A percentile compares a stretch with the other conserved stretches of the same genome.
These are phyloP conservation scores for Drosophila equinoxialis DNA, from an alignment of 1,140 invertebrate genomes.

Conservation along the genomic window DNA sequence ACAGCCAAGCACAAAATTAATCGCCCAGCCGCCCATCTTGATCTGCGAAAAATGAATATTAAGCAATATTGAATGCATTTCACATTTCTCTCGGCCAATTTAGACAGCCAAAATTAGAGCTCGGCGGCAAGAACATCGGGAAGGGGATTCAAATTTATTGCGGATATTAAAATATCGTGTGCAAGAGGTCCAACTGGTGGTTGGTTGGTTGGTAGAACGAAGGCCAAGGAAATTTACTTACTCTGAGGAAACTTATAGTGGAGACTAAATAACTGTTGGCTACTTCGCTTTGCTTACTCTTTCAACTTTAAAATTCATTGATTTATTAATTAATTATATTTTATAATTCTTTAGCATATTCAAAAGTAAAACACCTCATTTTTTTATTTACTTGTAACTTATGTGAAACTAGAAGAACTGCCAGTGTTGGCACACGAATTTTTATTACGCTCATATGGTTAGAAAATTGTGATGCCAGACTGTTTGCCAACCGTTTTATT, in stretches of 20 bases:
- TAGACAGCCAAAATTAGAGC: background rate
- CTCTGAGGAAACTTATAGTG: background rate
- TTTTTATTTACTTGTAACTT: constrained; percentile 3
- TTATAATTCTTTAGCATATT: background rate
- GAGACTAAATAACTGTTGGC: background rate
- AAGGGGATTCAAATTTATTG: too few relatives aligned
- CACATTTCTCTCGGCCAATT: constrained; percentile 1
- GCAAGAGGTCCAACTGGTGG: constrained; percentile 5
- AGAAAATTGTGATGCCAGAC: too few relatives aligned
- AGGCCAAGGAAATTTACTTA: background rate
- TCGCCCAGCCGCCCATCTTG: constrained; percentile 51
- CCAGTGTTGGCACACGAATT: background rate
- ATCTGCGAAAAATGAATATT: constrained; percentile 47
- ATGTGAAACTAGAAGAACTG: too few relatives aligned
- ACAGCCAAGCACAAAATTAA: constrained; percentile 43
- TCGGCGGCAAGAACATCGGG: too few relatives aligned
- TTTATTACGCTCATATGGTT: too few relatives aligned
- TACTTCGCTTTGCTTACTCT: background rate
- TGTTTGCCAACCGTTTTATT: too few relatives aligned
- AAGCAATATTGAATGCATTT: constrained; percentile 39
- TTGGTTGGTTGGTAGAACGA: background rate
- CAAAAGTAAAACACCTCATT: background rate
- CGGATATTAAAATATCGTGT: too few relatives aligned
- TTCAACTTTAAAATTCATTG: background rate
- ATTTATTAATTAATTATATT: background rate